Percentiles rank a stretch among this genome's conserved stretches.
Evolutionary conservation across 2,113 vertebrate genomes (phyloP).

Genomic region (Scomber japonicus): DNA sequence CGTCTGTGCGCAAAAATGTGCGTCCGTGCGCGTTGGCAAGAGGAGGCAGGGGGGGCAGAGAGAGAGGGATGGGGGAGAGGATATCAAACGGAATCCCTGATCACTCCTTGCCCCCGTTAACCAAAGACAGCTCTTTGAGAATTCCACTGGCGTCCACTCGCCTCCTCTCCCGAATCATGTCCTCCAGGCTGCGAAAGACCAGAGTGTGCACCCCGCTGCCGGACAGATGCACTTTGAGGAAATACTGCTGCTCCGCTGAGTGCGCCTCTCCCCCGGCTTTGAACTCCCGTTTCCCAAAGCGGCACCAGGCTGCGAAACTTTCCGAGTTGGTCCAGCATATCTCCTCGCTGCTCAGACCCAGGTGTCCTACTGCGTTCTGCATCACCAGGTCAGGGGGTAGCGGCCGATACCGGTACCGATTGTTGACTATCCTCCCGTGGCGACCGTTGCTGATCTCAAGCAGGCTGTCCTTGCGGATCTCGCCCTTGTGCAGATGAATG

Average conservation of each 20-base stretch:
- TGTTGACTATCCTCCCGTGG: constrained; percentile 95
- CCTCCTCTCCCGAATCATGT: constrained; percentile 96
- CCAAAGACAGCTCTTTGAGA: constrained; percentile 93
- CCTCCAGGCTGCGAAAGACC: constrained; percentile 96
- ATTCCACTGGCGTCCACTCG: constrained; percentile 95
- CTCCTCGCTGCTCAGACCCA: constrained; percentile 94
- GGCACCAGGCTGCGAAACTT: constrained; percentile 99
- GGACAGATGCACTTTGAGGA: constrained; percentile 94
- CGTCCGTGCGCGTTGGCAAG: constrained; percentile 58
- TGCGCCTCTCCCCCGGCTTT: constrained; percentile 95
- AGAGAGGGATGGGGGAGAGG: constrained; percentile 6
- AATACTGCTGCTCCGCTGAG: constrained; percentile 92
- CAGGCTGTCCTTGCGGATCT: constrained; percentile 97
- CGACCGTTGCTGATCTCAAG: constrained; percentile 91
- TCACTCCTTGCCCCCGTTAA: constrained; percentile 90
- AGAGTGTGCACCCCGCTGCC: constrained; percentile 93
- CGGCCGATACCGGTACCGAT: constrained; percentile 96
- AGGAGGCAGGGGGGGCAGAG: not conserved
- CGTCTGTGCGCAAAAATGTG: constrained; percentile 32
- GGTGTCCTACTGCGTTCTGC: constrained; percentile 96
- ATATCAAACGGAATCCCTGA: constrained; percentile 71
- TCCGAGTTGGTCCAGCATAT: constrained; percentile 99
- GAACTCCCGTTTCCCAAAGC: constrained; percentile 98
- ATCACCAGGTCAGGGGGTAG: constrained; percentile 95
- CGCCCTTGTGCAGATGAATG: constrained; percentile 96